A percentile compares a stretch with the other conserved stretches of the same genome.
Evolutionary conservation across 2,888 invertebrate genomes (phyloP).

Genomic region (Troides oblongomaculatus): DNA sequence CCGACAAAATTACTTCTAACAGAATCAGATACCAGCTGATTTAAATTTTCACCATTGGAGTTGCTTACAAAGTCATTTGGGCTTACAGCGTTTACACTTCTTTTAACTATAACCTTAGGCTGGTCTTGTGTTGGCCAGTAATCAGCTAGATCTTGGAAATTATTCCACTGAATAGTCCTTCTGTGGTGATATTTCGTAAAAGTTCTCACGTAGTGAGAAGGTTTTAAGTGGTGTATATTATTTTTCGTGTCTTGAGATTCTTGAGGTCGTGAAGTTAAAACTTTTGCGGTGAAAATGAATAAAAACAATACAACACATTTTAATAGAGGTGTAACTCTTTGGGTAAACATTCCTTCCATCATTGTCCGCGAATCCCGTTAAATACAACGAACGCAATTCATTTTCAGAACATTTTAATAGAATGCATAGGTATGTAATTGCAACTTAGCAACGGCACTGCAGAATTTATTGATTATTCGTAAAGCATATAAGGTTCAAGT

Average conservation of each 20-base stretch:
- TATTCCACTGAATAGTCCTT: constrained; percentile 65
- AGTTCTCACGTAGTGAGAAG: constrained; percentile 68
- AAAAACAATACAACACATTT: constrained; percentile 71
- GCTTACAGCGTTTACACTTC: constrained; percentile 53
- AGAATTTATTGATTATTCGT: constrained; percentile 47
- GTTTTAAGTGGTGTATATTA: constrained; percentile 62
- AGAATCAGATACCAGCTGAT: constrained; percentile 47
- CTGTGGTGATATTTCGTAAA: constrained; percentile 74
- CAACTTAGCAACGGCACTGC: constrained; percentile 61
- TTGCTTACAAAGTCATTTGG: constrained; percentile 51
- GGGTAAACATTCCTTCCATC: constrained; percentile 65
- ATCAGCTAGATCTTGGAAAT: constrained; percentile 49
- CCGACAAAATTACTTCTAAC: constrained; percentile 45
- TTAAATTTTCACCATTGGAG: constrained; percentile 41
- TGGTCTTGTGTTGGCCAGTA: constrained; percentile 50
- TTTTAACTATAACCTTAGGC: constrained; percentile 52
- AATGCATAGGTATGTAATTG: constrained; percentile 34
- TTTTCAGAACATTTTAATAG: constrained; percentile 23
- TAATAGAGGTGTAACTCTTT: constrained; percentile 66
- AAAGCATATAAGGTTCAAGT: constrained; percentile 31
- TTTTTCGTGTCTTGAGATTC: constrained; percentile 61
- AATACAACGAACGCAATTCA: constrained; percentile 35
- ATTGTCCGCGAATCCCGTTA: constrained; percentile 33
- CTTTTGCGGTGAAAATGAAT: constrained; percentile 74
- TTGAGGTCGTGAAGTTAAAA: constrained; percentile 68